Evolutionary conservation across 2,797 vertebrate genomes (phyloP).

Genomic region (Sebastolobus altivelis): DNA sequence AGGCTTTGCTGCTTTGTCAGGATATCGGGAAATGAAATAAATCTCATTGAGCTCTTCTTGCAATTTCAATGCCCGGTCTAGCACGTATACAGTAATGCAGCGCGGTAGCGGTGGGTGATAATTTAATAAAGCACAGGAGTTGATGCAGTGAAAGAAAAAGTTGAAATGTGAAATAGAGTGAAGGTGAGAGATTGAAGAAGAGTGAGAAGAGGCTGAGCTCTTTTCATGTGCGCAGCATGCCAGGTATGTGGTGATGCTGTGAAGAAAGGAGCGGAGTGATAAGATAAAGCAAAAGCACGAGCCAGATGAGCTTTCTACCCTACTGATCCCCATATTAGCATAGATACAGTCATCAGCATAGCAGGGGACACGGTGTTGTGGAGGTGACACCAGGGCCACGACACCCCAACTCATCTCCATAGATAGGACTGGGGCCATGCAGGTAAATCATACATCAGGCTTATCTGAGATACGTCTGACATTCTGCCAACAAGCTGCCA

Average conservation of each 20-base stretch:
- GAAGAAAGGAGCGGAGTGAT: constrained; percentile 69
- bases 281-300: constrained; percentile 82
- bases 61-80: constrained; percentile 32
- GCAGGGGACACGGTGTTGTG: constrained; percentile 63
- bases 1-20: constrained; percentile 7
- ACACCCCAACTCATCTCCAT: constrained; percentile 81
- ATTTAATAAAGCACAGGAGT: constrained; percentile 41
- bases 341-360: constrained; percentile 83
- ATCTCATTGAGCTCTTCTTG: constrained; percentile 21
- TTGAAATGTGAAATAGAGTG: constrained; percentile 57
- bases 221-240: constrained; percentile 67
- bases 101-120: constrained; percentile 25
- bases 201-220: constrained; percentile 40
- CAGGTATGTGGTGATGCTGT: constrained; percentile 57
- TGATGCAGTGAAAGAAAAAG: constrained; percentile 49
- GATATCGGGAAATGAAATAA: constrained; percentile 27
- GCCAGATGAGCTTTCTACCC: constrained; percentile 72
- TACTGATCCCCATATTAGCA: constrained; percentile 83
- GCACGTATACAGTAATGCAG: constrained; percentile 26
- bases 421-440: constrained; percentile 79
- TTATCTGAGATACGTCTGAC: constrained; percentile 74
- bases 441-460: constrained; percentile 68
- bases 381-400: constrained; percentile 72
- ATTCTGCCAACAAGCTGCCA: constrained; percentile 68
- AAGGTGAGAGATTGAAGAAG: constrained; percentile 44